Evolutionary conservation across 2,797 vertebrate species (phyloP).

Genomic region (Apogon talboti): DNA sequence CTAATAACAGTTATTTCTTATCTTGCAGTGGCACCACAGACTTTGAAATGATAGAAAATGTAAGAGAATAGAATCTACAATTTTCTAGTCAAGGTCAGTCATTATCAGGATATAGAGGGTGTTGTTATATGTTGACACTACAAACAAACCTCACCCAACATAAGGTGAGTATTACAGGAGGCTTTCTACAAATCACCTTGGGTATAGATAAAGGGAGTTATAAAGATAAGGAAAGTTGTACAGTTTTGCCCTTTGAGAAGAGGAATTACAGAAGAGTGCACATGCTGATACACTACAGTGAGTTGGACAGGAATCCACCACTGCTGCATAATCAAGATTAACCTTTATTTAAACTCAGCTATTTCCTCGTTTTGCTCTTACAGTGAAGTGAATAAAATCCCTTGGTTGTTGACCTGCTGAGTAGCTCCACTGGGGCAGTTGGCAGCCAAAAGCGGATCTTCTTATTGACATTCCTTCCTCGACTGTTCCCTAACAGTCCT

Average conservation of each 20-base stretch:
- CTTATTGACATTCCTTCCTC: background rate
- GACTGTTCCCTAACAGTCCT: background rate
- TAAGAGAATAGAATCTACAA: background rate
- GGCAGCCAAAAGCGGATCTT: constrained; percentile 9
- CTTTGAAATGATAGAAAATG: background rate
- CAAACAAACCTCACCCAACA: constrained; percentile 45
- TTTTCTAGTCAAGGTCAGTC: constrained; percentile 40
- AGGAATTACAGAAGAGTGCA: constrained; percentile 6
- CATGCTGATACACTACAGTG: background rate
- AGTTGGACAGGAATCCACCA: background rate
- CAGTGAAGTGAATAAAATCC: background rate
- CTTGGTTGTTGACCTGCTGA: background rate
- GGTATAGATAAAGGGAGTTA: constrained; percentile 18
- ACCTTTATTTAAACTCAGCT: background rate
- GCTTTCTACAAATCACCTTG: constrained; percentile 54
- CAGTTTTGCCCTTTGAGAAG: constrained; percentile 24
- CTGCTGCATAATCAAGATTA: background rate
- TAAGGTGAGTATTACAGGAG: constrained; percentile 41
- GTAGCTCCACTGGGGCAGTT: constrained; percentile 17
- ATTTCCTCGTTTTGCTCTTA: accelerated
- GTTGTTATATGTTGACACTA: constrained; percentile 49
- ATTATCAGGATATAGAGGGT: background rate
- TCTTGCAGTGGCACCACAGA: constrained; percentile 17
- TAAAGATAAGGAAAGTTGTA: constrained; percentile 40
- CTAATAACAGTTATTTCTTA: constrained; percentile 23